Evolutionary conservation across 2,888 invertebrate species (phyloP).

Genomic region (Dascillus cervinus): DNA sequence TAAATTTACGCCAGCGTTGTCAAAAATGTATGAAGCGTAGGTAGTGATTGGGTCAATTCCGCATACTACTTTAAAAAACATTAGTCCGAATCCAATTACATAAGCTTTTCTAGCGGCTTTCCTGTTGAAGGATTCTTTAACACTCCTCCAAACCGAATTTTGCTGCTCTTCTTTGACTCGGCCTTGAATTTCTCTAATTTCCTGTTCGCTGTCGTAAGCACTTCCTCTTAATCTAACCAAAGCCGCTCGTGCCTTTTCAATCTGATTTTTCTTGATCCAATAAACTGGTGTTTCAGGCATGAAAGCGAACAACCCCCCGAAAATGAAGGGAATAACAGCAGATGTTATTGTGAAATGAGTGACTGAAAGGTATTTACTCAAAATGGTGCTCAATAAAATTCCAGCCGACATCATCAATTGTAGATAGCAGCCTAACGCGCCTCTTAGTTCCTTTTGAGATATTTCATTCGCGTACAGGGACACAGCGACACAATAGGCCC

Average conservation of each 20-base stretch:
- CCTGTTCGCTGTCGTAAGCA: slow-evolving; percentile 55
- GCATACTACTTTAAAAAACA: slow-evolving; percentile 58
- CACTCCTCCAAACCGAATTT: slow-evolving; percentile 47
- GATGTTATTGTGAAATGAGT: slow-evolving; percentile 56
- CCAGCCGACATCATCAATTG: slow-evolving; percentile 76
- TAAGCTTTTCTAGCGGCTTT: slow-evolving; percentile 51
- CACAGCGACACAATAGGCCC: slow-evolving; percentile 70
- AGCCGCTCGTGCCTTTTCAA: slow-evolving; percentile 57
- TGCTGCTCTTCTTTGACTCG: slow-evolving; percentile 43
- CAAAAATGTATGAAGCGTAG: slow-evolving; percentile 50
- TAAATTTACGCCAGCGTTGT: slow-evolving; percentile 41
- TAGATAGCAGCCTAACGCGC: slow-evolving; percentile 73
- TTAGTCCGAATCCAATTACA: slow-evolving; percentile 50
- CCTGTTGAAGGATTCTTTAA: slow-evolving; percentile 49
- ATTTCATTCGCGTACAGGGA: slow-evolving; percentile 80
- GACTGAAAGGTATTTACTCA: slow-evolving; percentile 55
- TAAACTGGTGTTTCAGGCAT: slow-evolving; percentile 82
- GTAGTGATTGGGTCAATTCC: slow-evolving; percentile 56
- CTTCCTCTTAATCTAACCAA: slow-evolving; percentile 62
- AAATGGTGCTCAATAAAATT: slow-evolving; percentile 62
- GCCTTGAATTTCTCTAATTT: slow-evolving; percentile 51
- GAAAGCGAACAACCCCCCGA: slow-evolving; percentile 59
- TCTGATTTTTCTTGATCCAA: slow-evolving; percentile 52
- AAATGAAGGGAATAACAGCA: slow-evolving; percentile 55
- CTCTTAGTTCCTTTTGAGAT: slow-evolving; percentile 69